Evolutionary conservation across 1,140 invertebrate species (phyloP), one percentile per base, ranked within the genome.

Genomic region (Zaprionus nigranus): DNA sequence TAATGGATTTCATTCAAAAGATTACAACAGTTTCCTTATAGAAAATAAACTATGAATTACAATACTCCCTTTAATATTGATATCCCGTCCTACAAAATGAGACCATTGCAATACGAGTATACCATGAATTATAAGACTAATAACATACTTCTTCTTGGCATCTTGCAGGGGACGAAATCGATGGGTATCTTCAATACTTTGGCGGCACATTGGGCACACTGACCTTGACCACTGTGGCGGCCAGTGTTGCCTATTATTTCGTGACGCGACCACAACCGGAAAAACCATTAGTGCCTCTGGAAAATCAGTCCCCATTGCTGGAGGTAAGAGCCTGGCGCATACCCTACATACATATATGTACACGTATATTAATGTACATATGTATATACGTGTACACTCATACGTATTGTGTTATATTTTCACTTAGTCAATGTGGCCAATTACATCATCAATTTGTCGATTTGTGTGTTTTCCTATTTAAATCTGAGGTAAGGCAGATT

Each of bases 111-210:
- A 46, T 46, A n/a, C n/a, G n/a, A n/a, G n/a, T n/a, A 17, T 9
- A 34, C 5, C 9, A 46, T 46, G 6, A 46, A 46, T 17, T 7
- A 17, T 46, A 17, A n/a, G 40, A 51, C 20, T 17, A 66, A 46
- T 66, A 34, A n/a, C 36, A 56, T 13, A 13, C 11, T 22, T 53
- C 13, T 61, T 62, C 43, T 43, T 64, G 46, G 22, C 20, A 51
- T 71, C 46, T 79, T 71, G 11, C 24, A 95, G 95, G 95, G 93
- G 95, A 95, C 80, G 95, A 95, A 88, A 95, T 96, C 91, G 96
- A 96, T 90, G 95, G 96, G 80, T 96, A 96, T 93, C 93, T 96
- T 85, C 95, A 95, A 86, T 96, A 96, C 93, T 94, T 96, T 59
- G 96, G 96, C 11, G 96, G 96, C 3, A 95, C 96, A 6, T 95